Evolutionary conservation across 2,113 vertebrate species (phyloP).

Genomic region (Rana temporaria): DNA sequence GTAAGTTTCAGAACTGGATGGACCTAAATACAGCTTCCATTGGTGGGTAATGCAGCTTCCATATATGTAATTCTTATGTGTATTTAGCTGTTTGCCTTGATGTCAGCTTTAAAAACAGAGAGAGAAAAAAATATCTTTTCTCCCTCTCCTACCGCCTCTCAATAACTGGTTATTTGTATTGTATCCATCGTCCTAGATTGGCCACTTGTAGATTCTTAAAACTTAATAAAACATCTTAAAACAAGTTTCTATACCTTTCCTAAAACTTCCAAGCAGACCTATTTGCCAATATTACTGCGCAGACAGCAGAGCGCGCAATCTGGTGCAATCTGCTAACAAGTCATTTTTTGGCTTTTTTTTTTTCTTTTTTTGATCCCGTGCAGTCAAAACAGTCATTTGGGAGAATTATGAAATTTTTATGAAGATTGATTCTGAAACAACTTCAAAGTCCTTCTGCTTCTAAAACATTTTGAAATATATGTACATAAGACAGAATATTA

Average conservation of each 20-base stretch:
- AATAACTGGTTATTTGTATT: too few relatives aligned
- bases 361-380: conserved; percentile 59
- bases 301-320: conserved; percentile 14
- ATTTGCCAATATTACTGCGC: not conserved
- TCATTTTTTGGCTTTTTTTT: conserved; percentile 37
- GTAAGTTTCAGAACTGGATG: too few relatives aligned
- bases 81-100: too few relatives aligned
- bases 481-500: conserved; percentile 2
- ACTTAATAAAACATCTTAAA: not conserved
- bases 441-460: conserved; percentile 26
- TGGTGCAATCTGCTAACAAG: conserved; percentile 55
- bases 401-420: conserved; percentile 61
- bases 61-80: too few relatives aligned
- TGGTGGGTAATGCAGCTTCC: too few relatives aligned
- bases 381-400: conserved; percentile 61
- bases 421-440: conserved; percentile 54
- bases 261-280: conserved; percentile 20
- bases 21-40: too few relatives aligned
- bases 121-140: too few relatives aligned
- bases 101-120: too few relatives aligned
- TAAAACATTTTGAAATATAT: conserved; percentile 19
- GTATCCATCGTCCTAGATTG: too few relatives aligned
- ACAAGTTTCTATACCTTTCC: conserved; percentile 12
- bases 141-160: too few relatives aligned
- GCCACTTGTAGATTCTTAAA: not conserved